A percentile compares a stretch with the other conserved stretches of the same genome.
phyloP scores from a whole-genome alignment of 2,113 vertebrate genomes.

The Caranx melampygus region DNA sequence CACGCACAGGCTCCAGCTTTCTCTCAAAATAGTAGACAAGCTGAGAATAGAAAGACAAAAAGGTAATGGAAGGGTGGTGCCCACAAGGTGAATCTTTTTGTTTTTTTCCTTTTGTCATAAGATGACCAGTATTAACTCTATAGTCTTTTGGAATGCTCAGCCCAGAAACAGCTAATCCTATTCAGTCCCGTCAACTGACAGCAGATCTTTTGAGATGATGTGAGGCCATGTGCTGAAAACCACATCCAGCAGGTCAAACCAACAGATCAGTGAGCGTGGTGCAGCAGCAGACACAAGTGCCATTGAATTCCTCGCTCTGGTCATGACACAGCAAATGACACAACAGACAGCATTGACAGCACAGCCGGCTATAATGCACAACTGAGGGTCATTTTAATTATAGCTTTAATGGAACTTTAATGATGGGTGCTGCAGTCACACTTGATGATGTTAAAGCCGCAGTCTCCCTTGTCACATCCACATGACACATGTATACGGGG shows the following conservation, averaged over 20 bases:
- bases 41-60: constrained; percentile 46
- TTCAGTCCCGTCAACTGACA: constrained; percentile 21
- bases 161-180: neutral
- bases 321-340: constrained; percentile 27
- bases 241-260: constrained; percentile 30
- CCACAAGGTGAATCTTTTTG: constrained; percentile 18
- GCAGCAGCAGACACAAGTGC: constrained; percentile 1
- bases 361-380: constrained; percentile 8
- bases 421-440: constrained; percentile 48
- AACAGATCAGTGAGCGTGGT: constrained; percentile 16
- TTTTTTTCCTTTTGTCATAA: constrained; percentile 19
- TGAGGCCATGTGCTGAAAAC: constrained; percentile 30
- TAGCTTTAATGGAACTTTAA: constrained; percentile 54
- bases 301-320: constrained; percentile 1
- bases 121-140: neutral
- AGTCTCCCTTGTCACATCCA: constrained; percentile 39
- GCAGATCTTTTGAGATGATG: constrained; percentile 15
- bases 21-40: constrained; percentile 37
- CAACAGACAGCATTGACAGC: constrained; percentile 13
- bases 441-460: constrained; percentile 46
- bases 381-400: constrained; percentile 57
- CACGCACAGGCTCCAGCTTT: constrained; percentile 83
- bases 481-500: neutral
- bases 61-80: constrained; percentile 11
- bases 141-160: neutral